Evolutionary conservation across 2,888 invertebrate species (phyloP).

Genomic region (Cynaeus angustus): DNA sequence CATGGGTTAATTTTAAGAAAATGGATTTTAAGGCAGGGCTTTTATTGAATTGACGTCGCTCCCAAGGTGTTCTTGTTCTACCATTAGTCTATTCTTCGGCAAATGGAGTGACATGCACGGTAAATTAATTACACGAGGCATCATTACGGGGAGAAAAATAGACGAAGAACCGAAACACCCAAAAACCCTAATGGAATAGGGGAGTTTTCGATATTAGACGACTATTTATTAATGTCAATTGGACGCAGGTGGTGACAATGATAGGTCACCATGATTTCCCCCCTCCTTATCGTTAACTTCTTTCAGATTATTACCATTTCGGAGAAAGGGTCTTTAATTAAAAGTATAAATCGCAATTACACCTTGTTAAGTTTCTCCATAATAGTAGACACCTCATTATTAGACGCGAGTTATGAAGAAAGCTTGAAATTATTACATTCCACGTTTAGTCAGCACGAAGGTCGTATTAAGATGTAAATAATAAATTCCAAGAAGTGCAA

Average conservation of each 20-base stretch:
- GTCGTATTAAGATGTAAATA: constrained; percentile 37
- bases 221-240: constrained; percentile 59
- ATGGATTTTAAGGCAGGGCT: constrained; percentile 39
- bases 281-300: too few relatives aligned
- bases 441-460: constrained; percentile 32
- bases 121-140: constrained; percentile 50
- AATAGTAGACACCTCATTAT: constrained; percentile 36
- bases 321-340: constrained; percentile 28
- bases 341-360: constrained; percentile 44
- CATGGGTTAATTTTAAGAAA: constrained; percentile 38
- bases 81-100: constrained; percentile 45
- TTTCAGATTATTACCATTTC: constrained; percentile 12
- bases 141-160: constrained; percentile 50
- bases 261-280: constrained; percentile 16
- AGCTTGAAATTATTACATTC: constrained; percentile 31
- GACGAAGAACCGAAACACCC: constrained; percentile 54
- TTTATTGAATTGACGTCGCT: constrained; percentile 36
- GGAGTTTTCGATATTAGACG: constrained; percentile 41
- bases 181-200: constrained; percentile 58
- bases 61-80: constrained; percentile 35
- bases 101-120: constrained; percentile 45
- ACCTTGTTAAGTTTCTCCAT: constrained; percentile 32
- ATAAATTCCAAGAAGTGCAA: constrained; percentile 32
- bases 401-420: constrained; percentile 36
- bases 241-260: constrained; percentile 31